Base-by-base conservation (phyloP, 1,140 invertebrate genomes). In the Caenorhabditis remanei region DNA sequence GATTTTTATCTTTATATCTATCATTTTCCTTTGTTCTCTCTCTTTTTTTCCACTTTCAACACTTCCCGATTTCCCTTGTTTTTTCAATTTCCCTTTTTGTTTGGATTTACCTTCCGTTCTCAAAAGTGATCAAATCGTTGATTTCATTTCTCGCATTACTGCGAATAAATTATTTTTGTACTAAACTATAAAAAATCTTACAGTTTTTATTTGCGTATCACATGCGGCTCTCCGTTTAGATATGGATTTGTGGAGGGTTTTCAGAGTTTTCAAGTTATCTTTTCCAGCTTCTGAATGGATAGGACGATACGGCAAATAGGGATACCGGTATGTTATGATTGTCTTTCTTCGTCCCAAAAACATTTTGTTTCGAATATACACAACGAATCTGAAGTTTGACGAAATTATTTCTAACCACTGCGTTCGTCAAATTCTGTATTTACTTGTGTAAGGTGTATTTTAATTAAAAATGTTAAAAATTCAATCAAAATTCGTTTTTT, bases 121-220 rank as follows among this genome's bases (percentile, higher is more conserved):
- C 14, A 58, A 84, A 58, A 84, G 43, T 58, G 56, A 84, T 84
- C 53, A 43, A 46, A 41, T 61, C 53, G 32, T 19, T 55, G 79
- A 9, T 58, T 43, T 84, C 50, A 5, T 5, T 43, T 11, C 16
- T 16, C 16, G 50, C 50, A 53, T 53, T 46, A 40, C n/a, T 13
- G 46, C 46, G 46, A 79, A 79, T 79, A 79, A 79, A 50, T 79
- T 79, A 79, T 79, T 79, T 79, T 53, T 53, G 14, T 79, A 79
- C 71, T 50, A 24, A 50, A 79, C 71, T 11, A 53, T 53, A 53
- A 53, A 53, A 11, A 53, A 11, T 32, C 32, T 32, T 32, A 21
- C 46, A 48, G 43, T 21, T 50, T 14, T 16, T 32, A 19, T 55
- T 46, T 83, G 21, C 4, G 53, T 53, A 16, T 53, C 48, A 46